phyloP scores from a whole-genome alignment of 1,140 invertebrate species.

The Planococcus citri region DNA sequence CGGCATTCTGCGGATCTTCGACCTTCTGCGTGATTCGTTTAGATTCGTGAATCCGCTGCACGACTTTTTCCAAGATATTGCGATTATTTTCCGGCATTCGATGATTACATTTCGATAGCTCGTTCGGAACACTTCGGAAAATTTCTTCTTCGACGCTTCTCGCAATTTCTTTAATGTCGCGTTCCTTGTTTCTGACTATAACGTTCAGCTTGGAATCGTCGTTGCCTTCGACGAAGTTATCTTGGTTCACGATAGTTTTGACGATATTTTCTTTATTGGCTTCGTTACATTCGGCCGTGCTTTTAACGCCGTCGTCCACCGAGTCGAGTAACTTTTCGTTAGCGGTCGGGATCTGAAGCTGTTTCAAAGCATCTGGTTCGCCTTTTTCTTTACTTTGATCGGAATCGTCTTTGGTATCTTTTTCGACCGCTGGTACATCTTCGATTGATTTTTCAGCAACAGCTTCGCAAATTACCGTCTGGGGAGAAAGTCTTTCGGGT shows the following conservation, averaged over 20 bases:
- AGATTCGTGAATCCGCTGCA: constrained; percentile 8
- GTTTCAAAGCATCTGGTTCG: background rate
- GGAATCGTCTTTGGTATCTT: background rate
- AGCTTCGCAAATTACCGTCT: background rate
- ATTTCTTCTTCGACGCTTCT: background rate
- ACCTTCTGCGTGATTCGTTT: constrained; percentile 14
- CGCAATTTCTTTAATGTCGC: background rate
- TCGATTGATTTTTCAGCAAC: background rate
- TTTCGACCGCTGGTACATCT: background rate
- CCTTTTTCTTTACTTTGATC: background rate
- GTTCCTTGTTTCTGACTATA: constrained; percentile 1
- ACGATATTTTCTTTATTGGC: constrained; percentile 13
- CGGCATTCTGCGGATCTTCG: background rate
- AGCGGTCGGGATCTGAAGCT: background rate
- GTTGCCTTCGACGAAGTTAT: background rate
- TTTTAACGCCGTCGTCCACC: background rate
- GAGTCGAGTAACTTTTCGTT: background rate
- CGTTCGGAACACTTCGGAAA: background rate
- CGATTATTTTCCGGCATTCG: constrained; percentile 9
- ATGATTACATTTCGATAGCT: background rate
- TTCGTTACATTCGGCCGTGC: background rate
- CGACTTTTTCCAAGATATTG: constrained; percentile 12
- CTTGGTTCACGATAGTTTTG: constrained; percentile 3
- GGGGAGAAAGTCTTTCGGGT: background rate
- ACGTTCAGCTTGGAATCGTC: background rate